phyloP scores from a whole-genome alignment of 2,797 vertebrate genomes.

The Aeoliscus strigatus region DNA sequence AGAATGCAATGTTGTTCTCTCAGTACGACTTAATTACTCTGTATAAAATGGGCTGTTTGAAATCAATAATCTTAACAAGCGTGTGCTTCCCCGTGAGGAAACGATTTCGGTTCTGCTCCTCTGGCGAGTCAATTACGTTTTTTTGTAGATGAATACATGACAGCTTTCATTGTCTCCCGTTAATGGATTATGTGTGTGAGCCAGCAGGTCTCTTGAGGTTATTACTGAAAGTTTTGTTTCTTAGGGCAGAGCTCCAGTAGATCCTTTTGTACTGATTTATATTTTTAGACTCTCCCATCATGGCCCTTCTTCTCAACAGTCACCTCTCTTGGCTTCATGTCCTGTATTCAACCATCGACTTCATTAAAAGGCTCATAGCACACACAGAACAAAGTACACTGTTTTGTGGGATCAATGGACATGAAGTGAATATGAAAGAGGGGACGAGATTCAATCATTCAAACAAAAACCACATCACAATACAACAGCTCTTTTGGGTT shows the following conservation, averaged over 20 bases:
- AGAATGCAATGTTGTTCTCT: slow-evolving; percentile 11
- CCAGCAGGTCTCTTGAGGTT: slow-evolving; percentile 12
- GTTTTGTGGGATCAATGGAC: slow-evolving; percentile 27
- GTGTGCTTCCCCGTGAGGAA: slow-evolving; percentile 7
- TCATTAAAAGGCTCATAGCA: slow-evolving; percentile 47
- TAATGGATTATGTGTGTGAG: slow-evolving; percentile 27
- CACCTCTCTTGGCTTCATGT: slow-evolving; percentile 38
- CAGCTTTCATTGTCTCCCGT: slow-evolving; percentile 38
- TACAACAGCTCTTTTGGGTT: slow-evolving; percentile 2
- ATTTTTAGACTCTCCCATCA: slow-evolving; percentile 43
- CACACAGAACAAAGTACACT: slow-evolving; percentile 28
- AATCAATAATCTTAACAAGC: slow-evolving; percentile 22
- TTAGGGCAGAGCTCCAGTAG: slow-evolving; percentile 10
- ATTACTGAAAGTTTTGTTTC: slow-evolving; percentile 34
- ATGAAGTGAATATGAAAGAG: slow-evolving; percentile 14
- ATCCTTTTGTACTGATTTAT: slow-evolving; percentile 19
- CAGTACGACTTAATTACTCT: background rate
- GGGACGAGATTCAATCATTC: slow-evolving; percentile 27
- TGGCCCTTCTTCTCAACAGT: slow-evolving; percentile 4
- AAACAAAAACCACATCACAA: slow-evolving; percentile 6
- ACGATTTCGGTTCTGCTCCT: background rate
- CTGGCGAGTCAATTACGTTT: slow-evolving; percentile 17
- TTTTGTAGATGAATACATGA: slow-evolving; percentile 18
- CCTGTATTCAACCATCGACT: slow-evolving; percentile 47
- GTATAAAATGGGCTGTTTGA: slow-evolving; percentile 1